Evolutionary conservation across 2,888 invertebrate species (phyloP).

Genomic region (Pterostichus madidus): DNA sequence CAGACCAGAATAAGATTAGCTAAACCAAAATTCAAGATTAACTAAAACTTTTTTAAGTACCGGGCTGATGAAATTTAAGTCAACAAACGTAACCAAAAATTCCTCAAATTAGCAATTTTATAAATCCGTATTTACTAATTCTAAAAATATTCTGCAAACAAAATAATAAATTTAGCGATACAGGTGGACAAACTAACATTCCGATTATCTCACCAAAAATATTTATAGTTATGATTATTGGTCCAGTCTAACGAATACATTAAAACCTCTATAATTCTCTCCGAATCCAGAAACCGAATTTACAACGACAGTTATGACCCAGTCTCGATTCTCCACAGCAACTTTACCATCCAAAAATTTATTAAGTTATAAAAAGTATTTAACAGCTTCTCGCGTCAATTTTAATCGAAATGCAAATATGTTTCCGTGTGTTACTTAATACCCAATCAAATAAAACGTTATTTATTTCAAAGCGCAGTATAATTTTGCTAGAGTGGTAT

Average conservation of each 20-base stretch:
- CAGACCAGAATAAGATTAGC: too few relatives aligned
- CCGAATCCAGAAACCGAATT: neutral
- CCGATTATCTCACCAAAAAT: slow-evolving; percentile 30
- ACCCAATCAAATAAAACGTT: slow-evolving; percentile 42
- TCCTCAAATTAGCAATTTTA: neutral
- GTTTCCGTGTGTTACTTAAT: slow-evolving; percentile 46
- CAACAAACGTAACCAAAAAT: slow-evolving; percentile 2
- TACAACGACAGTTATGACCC: slow-evolving; percentile 34
- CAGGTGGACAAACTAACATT: slow-evolving; percentile 23
- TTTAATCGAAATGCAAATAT: slow-evolving; percentile 35
- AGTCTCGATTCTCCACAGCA: slow-evolving; percentile 7
- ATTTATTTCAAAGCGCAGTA: slow-evolving; percentile 41
- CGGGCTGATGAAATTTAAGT: too few relatives aligned
- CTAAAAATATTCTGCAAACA: neutral
- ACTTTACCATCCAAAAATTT: slow-evolving; percentile 34
- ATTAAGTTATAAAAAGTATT: slow-evolving; percentile 48
- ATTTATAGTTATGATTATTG: slow-evolving; percentile 33
- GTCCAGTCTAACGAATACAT: slow-evolving; percentile 1
- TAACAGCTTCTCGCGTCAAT: slow-evolving; percentile 27
- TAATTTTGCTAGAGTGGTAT: slow-evolving; percentile 33
- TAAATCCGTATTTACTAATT: neutral
- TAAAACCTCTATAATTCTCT: slow-evolving; percentile 12
- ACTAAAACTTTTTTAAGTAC: too few relatives aligned
- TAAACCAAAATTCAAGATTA: too few relatives aligned
- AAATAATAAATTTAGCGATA: slow-evolving; percentile 11